Evolutionary conservation across 2,113 vertebrate species (phyloP).

Genomic region (Oxyura jamaicensis): DNA sequence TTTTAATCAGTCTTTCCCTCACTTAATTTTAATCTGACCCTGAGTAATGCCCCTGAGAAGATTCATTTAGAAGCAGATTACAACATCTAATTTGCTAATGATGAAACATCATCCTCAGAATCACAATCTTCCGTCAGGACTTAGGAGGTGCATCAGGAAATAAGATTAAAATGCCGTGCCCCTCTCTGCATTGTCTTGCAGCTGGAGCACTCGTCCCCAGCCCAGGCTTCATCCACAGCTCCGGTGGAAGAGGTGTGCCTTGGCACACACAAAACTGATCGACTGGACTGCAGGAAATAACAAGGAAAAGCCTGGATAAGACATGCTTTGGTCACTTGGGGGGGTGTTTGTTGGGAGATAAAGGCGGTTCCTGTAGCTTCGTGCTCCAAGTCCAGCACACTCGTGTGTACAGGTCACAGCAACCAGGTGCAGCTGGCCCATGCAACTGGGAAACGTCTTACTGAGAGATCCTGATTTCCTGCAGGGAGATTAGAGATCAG

Average conservation of each 20-base stretch:
- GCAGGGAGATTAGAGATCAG: neutral
- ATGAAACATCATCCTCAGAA: slow-evolving; percentile 62
- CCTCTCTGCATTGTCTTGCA: neutral
- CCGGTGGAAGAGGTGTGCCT: neutral
- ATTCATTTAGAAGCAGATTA: slow-evolving; percentile 72
- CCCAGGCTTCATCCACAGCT: neutral
- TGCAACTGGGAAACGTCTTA: neutral
- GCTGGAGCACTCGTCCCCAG: neutral
- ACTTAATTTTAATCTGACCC: slow-evolving; percentile 67
- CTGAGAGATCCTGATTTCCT: neutral
- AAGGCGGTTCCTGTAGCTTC: neutral
- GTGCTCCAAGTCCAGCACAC: neutral
- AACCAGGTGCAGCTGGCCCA: neutral
- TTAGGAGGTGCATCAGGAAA: slow-evolving; percentile 27
- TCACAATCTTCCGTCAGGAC: neutral
- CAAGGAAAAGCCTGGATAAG: neutral
- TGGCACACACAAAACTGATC: rapidly evolving
- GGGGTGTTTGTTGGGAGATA: neutral
- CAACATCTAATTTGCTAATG: slow-evolving; percentile 67
- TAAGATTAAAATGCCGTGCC: neutral
- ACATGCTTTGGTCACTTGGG: neutral
- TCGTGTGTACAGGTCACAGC: neutral
- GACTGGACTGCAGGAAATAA: neutral
- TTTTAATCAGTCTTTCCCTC: slow-evolving; percentile 61
- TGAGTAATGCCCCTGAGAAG: slow-evolving; percentile 67